Percentiles rank a stretch among this genome's conserved stretches.
Evolutionary conservation across 2,888 invertebrate genomes (phyloP).

Genomic region (Chydorus sphaericus): DNA sequence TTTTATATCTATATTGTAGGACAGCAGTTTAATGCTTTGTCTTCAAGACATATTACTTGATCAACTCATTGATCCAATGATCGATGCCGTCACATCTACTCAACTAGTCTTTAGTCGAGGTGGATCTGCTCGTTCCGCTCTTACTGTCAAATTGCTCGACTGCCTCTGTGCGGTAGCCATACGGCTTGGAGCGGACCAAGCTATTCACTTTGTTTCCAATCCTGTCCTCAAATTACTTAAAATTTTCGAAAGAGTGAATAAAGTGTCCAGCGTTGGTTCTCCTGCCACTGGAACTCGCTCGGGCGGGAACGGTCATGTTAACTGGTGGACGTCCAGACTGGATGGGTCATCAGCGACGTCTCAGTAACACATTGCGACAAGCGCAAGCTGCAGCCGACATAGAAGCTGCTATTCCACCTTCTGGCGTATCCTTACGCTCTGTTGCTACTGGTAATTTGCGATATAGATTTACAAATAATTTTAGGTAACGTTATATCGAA

Average conservation of each 20-base stretch:
- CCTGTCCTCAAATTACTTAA: neutral
- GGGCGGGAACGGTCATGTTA: no score
- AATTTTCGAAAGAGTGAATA: conserved; percentile 23
- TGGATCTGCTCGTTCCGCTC: conserved; percentile 49
- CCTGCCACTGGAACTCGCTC: neutral
- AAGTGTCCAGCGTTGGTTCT: conserved; percentile 30
- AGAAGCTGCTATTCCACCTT: neutral
- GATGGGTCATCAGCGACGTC: conserved; percentile 4
- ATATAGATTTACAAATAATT: no score
- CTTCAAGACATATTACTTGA: conserved; percentile 1
- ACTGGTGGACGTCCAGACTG: conserved; percentile 1
- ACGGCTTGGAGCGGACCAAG: conserved; percentile 28
- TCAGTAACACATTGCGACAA: conserved; percentile 5
- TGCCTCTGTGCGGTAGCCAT: conserved; percentile 51
- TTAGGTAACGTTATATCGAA: neutral
- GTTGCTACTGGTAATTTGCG: neutral
- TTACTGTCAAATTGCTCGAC: conserved; percentile 68
- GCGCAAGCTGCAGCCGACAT: neutral
- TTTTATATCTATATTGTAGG: neutral
- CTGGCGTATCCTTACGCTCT: neutral
- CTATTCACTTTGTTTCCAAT: neutral
- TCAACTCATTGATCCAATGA: conserved; percentile 5
- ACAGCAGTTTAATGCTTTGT: conserved; percentile 8
- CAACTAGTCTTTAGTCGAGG: conserved; percentile 71
- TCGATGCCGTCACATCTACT: conserved; percentile 26